Evolutionary conservation across 2,113 vertebrate species (phyloP), one percentile per base, ranked within the genome.

Genomic region (Lynx canadensis): DNA sequence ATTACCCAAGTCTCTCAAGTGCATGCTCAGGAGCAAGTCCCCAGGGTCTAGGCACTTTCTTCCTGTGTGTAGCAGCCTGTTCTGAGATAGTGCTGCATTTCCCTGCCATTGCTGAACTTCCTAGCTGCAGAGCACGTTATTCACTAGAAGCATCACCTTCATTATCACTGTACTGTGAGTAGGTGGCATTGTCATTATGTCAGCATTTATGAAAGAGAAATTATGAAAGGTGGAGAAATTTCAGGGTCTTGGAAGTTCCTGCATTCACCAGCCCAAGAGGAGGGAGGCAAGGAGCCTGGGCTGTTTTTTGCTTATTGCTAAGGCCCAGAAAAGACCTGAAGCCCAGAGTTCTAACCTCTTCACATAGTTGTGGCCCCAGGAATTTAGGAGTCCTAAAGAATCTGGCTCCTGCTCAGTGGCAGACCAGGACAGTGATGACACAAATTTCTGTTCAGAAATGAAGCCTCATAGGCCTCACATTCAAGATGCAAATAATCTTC

Each of bases 201-300:
- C 94, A 94, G 92, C 50, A 31, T 96, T 97, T 85, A 73, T 94
- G 76, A 91, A 88, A 97, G 36, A 80, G 41, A 97, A 97, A 96
- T 89, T 68, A 88, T 90, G 65, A 96, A 94, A 95, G 48, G 55
- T 16, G 52, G 69, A 91, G 38, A 97, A 45, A 45, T 45, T 76
- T 12, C 36, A 55, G 41, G 9, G 8, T 81, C 21, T 95, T 38
- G 31, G 41, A 96, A 84, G 90, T 71, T 76, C 23, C n/a, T 92
- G 45, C 69, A 48, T 86, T 74, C 83, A 71, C 31, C 63, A 74
- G 38, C 7, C 55, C 3, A 66, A 66, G 18, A 93, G 57, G 79
- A 89, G 16, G 27, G 83, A 80, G 23, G 11, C 45, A 80, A 73
- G 25, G 25, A 85, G 25, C 33, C n/a, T 52, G 13, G 23, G 33